These are phyloP conservation scores for Calyptomena viridis DNA, from an alignment of 2,113 vertebrate genomes.

Conservation along the genomic window DNA sequence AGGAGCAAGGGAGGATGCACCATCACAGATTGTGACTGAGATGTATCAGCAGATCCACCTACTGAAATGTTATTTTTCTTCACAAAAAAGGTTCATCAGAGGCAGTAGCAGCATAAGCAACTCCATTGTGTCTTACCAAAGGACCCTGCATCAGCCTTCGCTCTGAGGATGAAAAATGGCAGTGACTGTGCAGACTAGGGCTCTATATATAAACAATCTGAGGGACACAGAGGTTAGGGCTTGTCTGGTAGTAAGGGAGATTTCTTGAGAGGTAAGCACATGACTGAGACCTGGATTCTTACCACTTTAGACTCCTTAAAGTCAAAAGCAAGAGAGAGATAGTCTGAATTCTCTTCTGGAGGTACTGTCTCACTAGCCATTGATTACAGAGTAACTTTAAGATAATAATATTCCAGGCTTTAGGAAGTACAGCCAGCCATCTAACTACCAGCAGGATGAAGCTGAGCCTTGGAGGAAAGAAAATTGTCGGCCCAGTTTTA, in stretches of 20 bases:
- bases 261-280: not conserved
- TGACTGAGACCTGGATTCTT: not conserved
- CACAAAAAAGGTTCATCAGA: not conserved
- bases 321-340: not conserved
- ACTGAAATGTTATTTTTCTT: not conserved
- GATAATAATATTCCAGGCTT: not conserved
- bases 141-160: not conserved
- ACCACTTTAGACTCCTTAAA: not conserved
- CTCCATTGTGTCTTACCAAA: not conserved
- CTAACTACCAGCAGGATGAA: not conserved
- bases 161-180: not conserved
- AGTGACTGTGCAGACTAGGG: not conserved
- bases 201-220: not conserved
- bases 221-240: not conserved
- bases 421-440: not conserved
- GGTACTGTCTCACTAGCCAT: not conserved
- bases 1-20: not conserved
- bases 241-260: not conserved
- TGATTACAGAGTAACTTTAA: not conserved
- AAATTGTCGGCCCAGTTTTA: not conserved
- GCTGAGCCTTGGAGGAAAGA: not conserved
- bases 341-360: not conserved
- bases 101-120: not conserved
- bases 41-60: not conserved
- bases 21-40: not conserved